phyloP scores from a whole-genome alignment of 35 echinoderm and acorn worm genomes.

The Ophiothrix spiculata region DNA sequence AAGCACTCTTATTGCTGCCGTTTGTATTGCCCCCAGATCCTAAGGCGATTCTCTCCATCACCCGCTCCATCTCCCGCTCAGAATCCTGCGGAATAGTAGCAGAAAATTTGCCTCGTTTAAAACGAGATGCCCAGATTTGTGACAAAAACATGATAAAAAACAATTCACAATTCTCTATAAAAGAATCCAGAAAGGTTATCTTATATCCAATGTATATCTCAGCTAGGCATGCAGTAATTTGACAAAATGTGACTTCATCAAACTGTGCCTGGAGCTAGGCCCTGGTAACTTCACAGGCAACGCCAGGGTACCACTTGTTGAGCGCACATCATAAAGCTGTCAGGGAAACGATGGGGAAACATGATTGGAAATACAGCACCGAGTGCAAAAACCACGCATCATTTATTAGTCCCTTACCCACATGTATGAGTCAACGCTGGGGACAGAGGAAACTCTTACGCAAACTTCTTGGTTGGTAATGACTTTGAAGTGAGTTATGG shows the following conservation, averaged over 20 bases:
- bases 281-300: no score
- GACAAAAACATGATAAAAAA: conserved; percentile 5
- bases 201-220: no score
- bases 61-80: neutral
- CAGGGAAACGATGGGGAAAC: neutral
- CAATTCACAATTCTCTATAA: no score
- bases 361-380: neutral
- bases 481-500: no score
- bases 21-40: neutral
- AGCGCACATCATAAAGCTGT: conserved; percentile 15
- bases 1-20: conserved; percentile 3
- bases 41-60: neutral
- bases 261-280: no score
- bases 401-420: neutral
- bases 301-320: no score
- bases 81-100: neutral
- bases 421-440: no score
- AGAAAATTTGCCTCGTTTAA: neutral
- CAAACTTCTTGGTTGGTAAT: neutral
- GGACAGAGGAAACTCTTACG: neutral
- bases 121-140: neutral
- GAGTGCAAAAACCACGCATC: neutral
- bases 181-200: no score
- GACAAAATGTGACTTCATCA: no score
- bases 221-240: no score